Percentiles rank a stretch among this genome's conserved stretches.
Evolutionary conservation across 2,888 invertebrate genomes (phyloP).

Genomic region (Conomelus anceps): DNA sequence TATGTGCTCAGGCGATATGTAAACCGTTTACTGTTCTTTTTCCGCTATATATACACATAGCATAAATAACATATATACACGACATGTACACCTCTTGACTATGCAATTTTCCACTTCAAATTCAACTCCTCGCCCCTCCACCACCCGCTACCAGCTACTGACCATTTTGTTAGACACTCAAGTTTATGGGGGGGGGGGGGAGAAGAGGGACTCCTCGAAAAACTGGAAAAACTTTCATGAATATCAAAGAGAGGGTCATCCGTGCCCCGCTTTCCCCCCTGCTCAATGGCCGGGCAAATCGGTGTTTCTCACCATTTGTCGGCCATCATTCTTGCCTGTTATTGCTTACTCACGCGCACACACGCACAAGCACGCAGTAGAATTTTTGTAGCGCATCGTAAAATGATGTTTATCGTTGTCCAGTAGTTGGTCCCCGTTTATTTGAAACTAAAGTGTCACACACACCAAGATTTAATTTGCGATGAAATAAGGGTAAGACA

Average conservation of each 20-base stretch:
- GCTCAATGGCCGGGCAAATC: background rate
- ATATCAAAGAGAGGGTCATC: background rate
- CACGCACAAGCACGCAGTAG: background rate
- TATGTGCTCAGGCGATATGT: too few relatives aligned
- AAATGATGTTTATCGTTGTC: background rate
- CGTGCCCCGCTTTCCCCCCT: background rate
- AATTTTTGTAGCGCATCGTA: background rate
- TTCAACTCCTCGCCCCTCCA: background rate
- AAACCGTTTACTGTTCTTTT: too few relatives aligned
- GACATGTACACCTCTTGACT: too few relatives aligned
- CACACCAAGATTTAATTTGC: background rate
- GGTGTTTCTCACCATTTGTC: background rate
- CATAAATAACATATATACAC: too few relatives aligned
- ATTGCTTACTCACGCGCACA: background rate
- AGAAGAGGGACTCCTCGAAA: background rate
- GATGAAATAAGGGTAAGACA: too few relatives aligned
- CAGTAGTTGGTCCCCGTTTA: background rate
- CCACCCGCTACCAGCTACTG: background rate
- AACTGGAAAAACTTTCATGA: background rate
- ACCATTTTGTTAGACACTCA: background rate
- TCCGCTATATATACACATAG: too few relatives aligned
- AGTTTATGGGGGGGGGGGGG: background rate
- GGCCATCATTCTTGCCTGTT: background rate
- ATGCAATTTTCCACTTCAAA: too few relatives aligned
- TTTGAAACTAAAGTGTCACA: background rate